phyloP scores from a whole-genome alignment of 2,888 invertebrate species.

The Brachylomia viminalis region DNA sequence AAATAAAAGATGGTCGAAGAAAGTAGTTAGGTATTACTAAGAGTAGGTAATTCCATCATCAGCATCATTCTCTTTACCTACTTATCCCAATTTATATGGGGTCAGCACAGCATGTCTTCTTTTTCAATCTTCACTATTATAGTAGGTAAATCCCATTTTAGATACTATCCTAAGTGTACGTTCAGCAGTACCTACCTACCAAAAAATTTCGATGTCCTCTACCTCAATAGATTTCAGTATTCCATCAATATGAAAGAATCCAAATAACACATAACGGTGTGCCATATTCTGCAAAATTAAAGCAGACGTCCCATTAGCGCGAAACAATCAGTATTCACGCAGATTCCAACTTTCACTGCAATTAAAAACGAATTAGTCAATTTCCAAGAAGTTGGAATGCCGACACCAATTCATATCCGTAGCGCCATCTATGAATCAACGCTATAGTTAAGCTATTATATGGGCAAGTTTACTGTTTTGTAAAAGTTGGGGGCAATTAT shows the following conservation, averaged over 20 bases:
- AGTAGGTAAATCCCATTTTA: no score
- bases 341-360: constrained; percentile 62
- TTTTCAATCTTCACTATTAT: no score
- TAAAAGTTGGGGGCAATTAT: not conserved
- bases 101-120: no score
- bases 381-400: constrained; percentile 51
- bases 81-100: no score
- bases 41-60: no score
- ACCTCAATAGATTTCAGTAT: not conserved
- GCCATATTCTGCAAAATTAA: constrained; percentile 35
- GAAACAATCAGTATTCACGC: constrained; percentile 40
- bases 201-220: no score
- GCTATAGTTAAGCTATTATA: constrained; percentile 14
- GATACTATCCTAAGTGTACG: no score
- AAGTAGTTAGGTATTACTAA: no score
- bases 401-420: constrained; percentile 36
- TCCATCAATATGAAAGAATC: constrained; percentile 11
- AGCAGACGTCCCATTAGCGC: constrained; percentile 40
- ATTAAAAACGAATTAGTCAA: constrained; percentile 67
- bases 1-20: no score
- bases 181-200: no score
- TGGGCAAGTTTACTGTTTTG: not conserved
- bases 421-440: constrained; percentile 63
- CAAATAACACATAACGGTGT: constrained; percentile 40
- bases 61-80: no score